Evolutionary conservation across 2,888 invertebrate genomes (phyloP), one percentile per base, ranked within the genome.

Genomic region (Andrena dorsata): DNA sequence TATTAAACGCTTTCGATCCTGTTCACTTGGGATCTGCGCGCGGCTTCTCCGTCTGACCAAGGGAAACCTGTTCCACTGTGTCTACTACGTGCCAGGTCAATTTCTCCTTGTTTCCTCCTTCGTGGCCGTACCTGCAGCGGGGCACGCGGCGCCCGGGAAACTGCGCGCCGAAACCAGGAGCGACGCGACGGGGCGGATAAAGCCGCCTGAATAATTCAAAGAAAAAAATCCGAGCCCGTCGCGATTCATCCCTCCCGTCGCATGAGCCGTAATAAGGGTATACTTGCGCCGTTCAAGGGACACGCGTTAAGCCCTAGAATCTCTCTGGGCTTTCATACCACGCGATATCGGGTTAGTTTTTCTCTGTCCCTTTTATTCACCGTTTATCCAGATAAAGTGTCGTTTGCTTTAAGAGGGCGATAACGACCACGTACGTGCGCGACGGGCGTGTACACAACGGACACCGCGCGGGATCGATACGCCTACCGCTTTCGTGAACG

Each of bases 331-430:
- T 64, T 71, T 49, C 71, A 13, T 23, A 64, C 64, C 23, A 10
- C 47, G n/a, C 47, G 28, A 70, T 47, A 49, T 51, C 75, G 32
- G 4, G 61, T 26, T 63, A 56, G 35, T 65, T 71, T 66, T 60
- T 16, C 61, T 32, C 35, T n/a, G 28, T 64, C 66, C 68, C 74
- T 77, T 76, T 72, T 73, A 75, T 78, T 72, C 83, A 32, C 35
- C 82, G 71, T 81, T 86, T 83, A 85, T 87, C 80, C 78, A 83
- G 82, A 87, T 87, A 85, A 87, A 85, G 72, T 56, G 80, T 60
- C 70, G 80, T 71, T 79, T 66, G 84, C 73, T 79, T 64, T 79
- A 79, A 76, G 76, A 81, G 85, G 71, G 71, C 76, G 86, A 85
- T 87, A 87, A 86, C 83, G 68, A 86, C 64, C 76, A 68, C 80